phyloP scores from a whole-genome alignment of 2,113 vertebrate species.

The Triplophysa tibetana region DNA sequence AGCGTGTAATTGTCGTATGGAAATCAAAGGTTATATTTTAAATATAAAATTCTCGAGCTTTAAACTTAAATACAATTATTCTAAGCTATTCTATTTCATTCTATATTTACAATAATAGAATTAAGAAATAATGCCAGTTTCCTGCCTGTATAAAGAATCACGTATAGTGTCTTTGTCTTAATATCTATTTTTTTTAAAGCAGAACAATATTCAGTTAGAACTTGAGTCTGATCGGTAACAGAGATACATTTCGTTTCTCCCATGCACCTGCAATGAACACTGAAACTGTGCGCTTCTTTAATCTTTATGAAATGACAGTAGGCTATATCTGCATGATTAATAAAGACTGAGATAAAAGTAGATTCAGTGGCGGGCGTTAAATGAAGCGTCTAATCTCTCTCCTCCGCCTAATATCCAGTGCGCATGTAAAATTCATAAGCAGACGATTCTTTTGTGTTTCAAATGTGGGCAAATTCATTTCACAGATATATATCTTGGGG shows the following conservation, averaged over 20 bases:
- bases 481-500: conserved; percentile 44
- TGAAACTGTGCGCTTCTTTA: not conserved
- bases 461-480: conserved; percentile 47
- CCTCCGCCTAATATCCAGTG: conserved; percentile 33
- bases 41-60: no score
- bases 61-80: no score
- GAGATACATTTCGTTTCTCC: conserved; percentile 36
- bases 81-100: no score
- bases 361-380: conserved; percentile 25
- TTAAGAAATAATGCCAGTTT: no score
- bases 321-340: conserved; percentile 44
- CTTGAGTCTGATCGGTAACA: not conserved
- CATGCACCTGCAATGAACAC: conserved; percentile 16
- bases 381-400: conserved; percentile 47
- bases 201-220: not conserved
- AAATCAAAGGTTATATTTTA: no score
- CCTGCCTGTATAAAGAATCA: no score
- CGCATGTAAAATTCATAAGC: conserved; percentile 53
- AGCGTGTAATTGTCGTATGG: no score
- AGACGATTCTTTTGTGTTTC: conserved; percentile 37
- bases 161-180: no score
- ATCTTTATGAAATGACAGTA: conserved; percentile 22
- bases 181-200: not conserved
- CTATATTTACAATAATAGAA: no score
- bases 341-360: conserved; percentile 46